Conservation (phyloP, 2,113 vertebrate genomes). For the Rhinogobius similis region DNA sequence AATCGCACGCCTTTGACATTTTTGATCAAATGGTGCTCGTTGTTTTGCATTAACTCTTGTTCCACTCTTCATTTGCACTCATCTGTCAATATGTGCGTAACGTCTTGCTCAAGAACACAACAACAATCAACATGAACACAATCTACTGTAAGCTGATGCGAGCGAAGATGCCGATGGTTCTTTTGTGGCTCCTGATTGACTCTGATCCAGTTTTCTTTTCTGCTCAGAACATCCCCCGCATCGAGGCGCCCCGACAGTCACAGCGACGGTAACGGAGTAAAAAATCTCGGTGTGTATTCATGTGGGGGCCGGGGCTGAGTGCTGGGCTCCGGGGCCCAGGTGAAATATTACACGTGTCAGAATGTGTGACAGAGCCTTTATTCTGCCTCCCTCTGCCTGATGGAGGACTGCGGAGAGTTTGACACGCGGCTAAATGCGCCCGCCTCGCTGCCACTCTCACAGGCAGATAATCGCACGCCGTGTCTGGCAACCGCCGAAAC, state of each 20-base stretch:
- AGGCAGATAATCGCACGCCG: conserved; percentile 43
- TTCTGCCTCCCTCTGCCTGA: conserved; percentile 61
- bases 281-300: conserved; percentile 50
- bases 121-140: too few species aligned
- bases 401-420: conserved; percentile 61
- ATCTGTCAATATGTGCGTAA: too few species aligned
- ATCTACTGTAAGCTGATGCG: too few species aligned
- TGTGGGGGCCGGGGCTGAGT: background rate
- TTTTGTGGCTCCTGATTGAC: background rate
- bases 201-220: background rate
- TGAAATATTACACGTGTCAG: conserved; percentile 71
- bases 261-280: too few species aligned
- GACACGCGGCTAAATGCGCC: conserved; percentile 68
- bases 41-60: too few species aligned
- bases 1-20: too few species aligned
- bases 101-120: too few species aligned
- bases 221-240: conserved; percentile 10
- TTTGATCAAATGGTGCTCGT: too few species aligned
- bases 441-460: conserved; percentile 53
- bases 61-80: too few species aligned
- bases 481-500: conserved; percentile 32
- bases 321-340: conserved; percentile 50
- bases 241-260: conserved; percentile 36
- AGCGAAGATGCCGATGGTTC: too few species aligned
- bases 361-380: conserved; percentile 66